These are phyloP conservation scores for Sitobion miscanthi DNA, from an alignment of 1,140 invertebrate species.

Conservation along the genomic window DNA sequence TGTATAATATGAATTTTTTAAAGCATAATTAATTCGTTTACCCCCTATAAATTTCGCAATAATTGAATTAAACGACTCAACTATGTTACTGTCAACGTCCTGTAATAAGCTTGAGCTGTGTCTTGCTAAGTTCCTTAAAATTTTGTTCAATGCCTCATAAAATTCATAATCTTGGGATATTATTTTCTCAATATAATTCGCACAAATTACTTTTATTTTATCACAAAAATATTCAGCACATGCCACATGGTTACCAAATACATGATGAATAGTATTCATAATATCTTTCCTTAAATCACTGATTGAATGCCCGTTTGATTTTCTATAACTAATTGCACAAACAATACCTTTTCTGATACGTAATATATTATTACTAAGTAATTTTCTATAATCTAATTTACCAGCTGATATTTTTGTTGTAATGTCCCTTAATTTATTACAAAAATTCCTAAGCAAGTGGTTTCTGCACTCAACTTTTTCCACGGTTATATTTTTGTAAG, in stretches of 20 bases:
- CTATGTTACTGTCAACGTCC: background rate
- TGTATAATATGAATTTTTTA: background rate
- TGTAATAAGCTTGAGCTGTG: background rate
- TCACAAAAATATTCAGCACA: constrained; percentile 5
- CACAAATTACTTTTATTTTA: background rate
- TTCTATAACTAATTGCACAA: background rate
- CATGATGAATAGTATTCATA: background rate
- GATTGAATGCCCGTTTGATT: background rate
- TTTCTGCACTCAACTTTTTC: background rate
- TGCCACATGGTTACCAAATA: background rate
- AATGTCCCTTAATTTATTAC: background rate
- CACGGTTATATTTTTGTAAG: background rate
- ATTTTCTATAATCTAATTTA: background rate
- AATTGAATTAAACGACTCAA: background rate
- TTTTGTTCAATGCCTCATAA: background rate
- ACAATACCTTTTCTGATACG: constrained; percentile 2
- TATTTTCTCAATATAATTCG: background rate
- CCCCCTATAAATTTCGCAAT: background rate
- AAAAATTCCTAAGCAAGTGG: background rate
- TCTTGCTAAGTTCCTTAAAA: background rate
- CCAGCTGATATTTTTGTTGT: background rate
- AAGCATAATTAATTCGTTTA: background rate
- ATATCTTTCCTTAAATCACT: background rate
- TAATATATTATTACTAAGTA: background rate
- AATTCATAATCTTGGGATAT: background rate